These are phyloP conservation scores for Drosophila lacicola DNA, from an alignment of 2,888 invertebrate species.

Conservation along the genomic window DNA sequence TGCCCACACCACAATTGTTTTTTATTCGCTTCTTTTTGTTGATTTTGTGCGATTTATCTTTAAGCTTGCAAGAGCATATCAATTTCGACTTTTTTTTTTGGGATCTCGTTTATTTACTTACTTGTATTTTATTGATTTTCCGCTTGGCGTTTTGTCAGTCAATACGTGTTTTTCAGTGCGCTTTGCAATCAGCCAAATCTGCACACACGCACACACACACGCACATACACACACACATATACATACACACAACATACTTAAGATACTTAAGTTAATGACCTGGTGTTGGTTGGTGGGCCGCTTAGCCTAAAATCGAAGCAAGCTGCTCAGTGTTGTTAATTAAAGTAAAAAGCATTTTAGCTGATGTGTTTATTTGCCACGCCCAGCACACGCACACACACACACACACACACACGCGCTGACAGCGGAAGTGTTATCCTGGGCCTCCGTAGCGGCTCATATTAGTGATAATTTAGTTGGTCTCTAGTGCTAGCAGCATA, in stretches of 20 bases:
- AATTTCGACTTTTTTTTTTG: slow-evolving; percentile 39
- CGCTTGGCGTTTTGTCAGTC: slow-evolving; percentile 33
- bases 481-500: slow-evolving; percentile 67
- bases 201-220: slow-evolving; percentile 4
- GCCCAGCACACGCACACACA: slow-evolving; percentile 44
- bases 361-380: slow-evolving; percentile 81
- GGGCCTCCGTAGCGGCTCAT: slow-evolving; percentile 45
- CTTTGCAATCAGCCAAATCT: slow-evolving; percentile 23
- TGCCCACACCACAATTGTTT: too few relatives aligned
- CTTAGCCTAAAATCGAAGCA: slow-evolving; percentile 58
- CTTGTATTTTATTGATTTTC: slow-evolving; percentile 59
- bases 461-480: slow-evolving; percentile 81
- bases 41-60: slow-evolving; percentile 8
- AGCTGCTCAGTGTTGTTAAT: slow-evolving; percentile 74
- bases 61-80: slow-evolving; percentile 50
- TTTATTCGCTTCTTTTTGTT: background rate
- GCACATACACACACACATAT: slow-evolving; percentile 3
- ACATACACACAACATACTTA: background rate
- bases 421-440: slow-evolving; percentile 26
- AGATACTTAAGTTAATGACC: slow-evolving; percentile 63
- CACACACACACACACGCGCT: slow-evolving; percentile 25
- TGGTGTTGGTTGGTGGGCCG: slow-evolving; percentile 55
- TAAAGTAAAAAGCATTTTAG: slow-evolving; percentile 80
- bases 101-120: slow-evolving; percentile 40
- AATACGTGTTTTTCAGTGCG: slow-evolving; percentile 31